phyloP scores from a whole-genome alignment of 64 coral and sea anemone species.

The Montipora cactus region DNA sequence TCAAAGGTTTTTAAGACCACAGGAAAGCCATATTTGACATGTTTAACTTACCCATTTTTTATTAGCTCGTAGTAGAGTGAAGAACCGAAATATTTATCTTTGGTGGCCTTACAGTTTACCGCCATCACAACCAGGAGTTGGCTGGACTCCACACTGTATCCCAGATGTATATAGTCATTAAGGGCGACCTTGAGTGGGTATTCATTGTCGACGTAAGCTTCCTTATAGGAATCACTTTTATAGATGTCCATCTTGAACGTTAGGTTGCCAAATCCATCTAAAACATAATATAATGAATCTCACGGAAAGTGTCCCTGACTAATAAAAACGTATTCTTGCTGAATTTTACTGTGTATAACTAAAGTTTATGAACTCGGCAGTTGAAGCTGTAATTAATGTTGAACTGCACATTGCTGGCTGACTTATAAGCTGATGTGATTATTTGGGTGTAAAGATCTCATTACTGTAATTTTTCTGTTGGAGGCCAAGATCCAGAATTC shows the following conservation, averaged over 20 bases:
- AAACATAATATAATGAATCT: background rate
- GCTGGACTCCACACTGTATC: conserved; percentile 13
- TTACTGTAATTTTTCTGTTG: no score
- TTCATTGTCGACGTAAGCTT: background rate
- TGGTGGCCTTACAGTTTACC: conserved; percentile 13
- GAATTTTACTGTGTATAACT: no score
- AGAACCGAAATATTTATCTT: background rate
- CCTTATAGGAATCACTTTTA: background rate
- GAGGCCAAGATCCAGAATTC: no score
- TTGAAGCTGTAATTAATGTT: no score
- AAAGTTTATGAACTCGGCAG: no score
- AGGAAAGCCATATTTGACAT: no score
- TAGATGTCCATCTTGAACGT: conserved; percentile 12
- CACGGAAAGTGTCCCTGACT: no score
- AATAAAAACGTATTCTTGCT: no score
- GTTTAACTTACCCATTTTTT: background rate
- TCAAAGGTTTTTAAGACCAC: no score
- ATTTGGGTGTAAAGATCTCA: no score
- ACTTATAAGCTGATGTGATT: no score
- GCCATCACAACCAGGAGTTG: conserved; percentile 15
- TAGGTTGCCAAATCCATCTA: conserved; percentile 16
- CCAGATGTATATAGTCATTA: background rate
- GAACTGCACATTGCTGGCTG: no score
- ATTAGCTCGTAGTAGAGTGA: background rate
- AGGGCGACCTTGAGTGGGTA: background rate